phyloP scores from a whole-genome alignment of 1,140 invertebrate genomes.

The Teleogryllus occipitalis region DNA sequence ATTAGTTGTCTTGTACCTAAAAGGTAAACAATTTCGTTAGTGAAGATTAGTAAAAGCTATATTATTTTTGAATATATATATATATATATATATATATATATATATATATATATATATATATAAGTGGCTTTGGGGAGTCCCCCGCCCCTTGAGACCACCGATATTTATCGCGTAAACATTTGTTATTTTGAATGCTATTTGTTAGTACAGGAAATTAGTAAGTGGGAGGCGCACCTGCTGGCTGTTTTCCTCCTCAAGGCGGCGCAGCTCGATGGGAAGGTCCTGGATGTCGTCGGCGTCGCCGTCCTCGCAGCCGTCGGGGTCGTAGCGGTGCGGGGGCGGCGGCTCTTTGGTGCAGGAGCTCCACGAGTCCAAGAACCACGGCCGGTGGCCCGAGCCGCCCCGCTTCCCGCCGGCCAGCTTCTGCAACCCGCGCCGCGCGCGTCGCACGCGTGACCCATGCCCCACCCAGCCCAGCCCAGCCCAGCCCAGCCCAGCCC shows the following conservation, averaged over 20 bases:
- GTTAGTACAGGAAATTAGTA: too few relatives aligned
- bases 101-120: too few relatives aligned
- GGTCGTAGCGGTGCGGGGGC: slow-evolving; percentile 40
- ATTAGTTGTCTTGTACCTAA: too few relatives aligned
- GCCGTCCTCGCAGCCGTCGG: slow-evolving; percentile 45
- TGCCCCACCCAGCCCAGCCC: too few relatives aligned
- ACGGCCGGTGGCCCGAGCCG: slow-evolving; percentile 48
- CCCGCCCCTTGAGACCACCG: too few relatives aligned
- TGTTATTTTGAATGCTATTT: too few relatives aligned
- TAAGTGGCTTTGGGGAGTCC: too few relatives aligned
- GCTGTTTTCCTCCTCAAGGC: slow-evolving; percentile 62
- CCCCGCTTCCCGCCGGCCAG: slow-evolving; percentile 61
- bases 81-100: too few relatives aligned
- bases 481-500: not conserved
- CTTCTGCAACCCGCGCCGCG: slow-evolving; percentile 42
- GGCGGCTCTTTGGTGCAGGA: slow-evolving; percentile 46
- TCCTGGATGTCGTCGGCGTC: slow-evolving; percentile 61
- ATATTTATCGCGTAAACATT: too few relatives aligned
- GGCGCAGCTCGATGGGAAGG: slow-evolving; percentile 78
- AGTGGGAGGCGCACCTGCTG: slow-evolving; percentile 19
- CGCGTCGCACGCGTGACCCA: not conserved
- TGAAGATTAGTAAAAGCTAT: too few relatives aligned
- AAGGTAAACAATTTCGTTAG: too few relatives aligned
- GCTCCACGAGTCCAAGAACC: slow-evolving; percentile 73
- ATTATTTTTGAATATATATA: too few relatives aligned